A percentile compares a stretch with the other conserved stretches of the same genome.
phyloP scores from a whole-genome alignment of 2,797 vertebrate species.

The Falco columbarius region DNA sequence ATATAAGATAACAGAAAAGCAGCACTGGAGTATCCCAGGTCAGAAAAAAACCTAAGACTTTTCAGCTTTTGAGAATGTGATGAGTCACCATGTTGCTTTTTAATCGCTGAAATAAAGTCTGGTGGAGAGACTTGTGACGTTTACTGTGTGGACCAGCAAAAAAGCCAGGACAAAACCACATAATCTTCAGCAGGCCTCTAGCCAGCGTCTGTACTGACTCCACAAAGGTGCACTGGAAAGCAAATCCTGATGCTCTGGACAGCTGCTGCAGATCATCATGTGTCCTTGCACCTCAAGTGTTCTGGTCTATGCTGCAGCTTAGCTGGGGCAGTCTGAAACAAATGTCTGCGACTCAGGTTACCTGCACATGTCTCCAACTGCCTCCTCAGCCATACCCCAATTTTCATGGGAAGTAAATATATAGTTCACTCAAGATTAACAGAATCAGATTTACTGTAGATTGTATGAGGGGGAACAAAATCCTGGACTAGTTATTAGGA shows the following conservation, averaged over 20 bases:
- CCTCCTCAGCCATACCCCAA: neutral
- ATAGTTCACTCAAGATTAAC: neutral
- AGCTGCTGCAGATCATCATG: neutral
- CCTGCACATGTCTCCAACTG: neutral
- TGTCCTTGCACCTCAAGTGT: neutral
- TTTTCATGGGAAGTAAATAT: neutral
- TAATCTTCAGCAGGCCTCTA: neutral
- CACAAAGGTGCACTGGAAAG: neutral
- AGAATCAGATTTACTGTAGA: neutral
- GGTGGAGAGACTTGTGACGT: neutral
- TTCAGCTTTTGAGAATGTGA: neutral
- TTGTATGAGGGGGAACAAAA: neutral
- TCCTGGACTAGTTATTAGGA: neutral
- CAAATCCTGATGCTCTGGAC: neutral
- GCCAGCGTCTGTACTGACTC: too few relatives aligned
- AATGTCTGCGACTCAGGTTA: neutral
- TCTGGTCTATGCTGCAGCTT: neutral
- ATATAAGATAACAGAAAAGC: neutral
- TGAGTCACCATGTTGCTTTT: neutral
- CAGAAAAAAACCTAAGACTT: neutral
- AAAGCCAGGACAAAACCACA: neutral
- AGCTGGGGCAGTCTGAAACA: neutral
- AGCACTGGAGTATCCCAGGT: neutral
- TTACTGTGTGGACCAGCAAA: neutral
- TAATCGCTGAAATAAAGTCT: neutral